Evolutionary conservation across 1,140 invertebrate species (phyloP).

Genomic region (Hylyphantes graminicola): DNA sequence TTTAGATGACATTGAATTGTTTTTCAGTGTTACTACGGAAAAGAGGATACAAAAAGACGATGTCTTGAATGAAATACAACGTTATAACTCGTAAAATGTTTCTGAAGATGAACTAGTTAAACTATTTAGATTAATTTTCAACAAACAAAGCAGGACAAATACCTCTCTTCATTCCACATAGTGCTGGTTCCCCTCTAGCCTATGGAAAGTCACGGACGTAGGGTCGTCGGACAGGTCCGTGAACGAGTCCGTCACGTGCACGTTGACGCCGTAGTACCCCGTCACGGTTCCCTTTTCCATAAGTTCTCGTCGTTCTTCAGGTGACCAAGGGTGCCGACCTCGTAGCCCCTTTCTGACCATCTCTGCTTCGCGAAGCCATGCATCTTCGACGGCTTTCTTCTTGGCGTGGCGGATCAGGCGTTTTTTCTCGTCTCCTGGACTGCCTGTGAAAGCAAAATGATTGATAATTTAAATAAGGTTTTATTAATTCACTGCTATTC

Average conservation of each 20-base stretch:
- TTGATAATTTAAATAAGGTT: too few relatives aligned
- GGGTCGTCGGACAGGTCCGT: slow-evolving; percentile 95
- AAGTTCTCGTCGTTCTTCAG: slow-evolving; percentile 85
- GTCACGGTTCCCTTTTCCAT: slow-evolving; percentile 82
- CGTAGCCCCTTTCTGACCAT: slow-evolving; percentile 77
- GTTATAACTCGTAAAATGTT: too few relatives aligned
- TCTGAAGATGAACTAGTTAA: too few relatives aligned
- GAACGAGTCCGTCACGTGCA: slow-evolving; percentile 88
- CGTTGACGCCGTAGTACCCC: slow-evolving; percentile 89
- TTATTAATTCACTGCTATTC: too few relatives aligned
- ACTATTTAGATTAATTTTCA: too few relatives aligned
- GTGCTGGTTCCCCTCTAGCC: not conserved
- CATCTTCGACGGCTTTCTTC: slow-evolving; percentile 84
- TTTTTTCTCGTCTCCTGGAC: slow-evolving; percentile 86
- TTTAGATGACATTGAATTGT: too few relatives aligned
- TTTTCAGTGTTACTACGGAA: too few relatives aligned
- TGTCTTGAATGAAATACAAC: too few relatives aligned
- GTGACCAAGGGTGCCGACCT: slow-evolving; percentile 70
- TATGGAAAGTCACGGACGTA: slow-evolving; percentile 85
- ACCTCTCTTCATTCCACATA: too few relatives aligned
- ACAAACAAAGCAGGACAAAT: too few relatives aligned
- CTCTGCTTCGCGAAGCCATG: slow-evolving; percentile 91
- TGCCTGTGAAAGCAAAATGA: slow-evolving; percentile 72
- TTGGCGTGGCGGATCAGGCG: slow-evolving; percentile 89
- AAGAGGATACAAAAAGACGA: too few relatives aligned